phyloP scores from a whole-genome alignment of 2,888 invertebrate genomes.

The Chaetogeoica ovagalla region DNA sequence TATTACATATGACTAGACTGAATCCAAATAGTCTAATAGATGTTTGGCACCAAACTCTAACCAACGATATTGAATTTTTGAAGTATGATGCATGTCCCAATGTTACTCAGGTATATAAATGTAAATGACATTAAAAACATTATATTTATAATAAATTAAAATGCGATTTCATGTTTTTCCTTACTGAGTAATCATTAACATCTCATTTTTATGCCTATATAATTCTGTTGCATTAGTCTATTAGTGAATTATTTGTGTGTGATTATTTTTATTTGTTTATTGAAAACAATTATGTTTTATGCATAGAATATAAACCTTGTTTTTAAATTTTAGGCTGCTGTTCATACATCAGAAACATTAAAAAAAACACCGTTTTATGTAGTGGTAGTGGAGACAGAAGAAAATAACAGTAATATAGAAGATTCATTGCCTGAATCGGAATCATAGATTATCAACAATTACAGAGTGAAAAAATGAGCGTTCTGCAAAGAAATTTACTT shows the following conservation, averaged over 20 bases:
- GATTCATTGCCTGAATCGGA: no score
- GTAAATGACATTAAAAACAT: not conserved
- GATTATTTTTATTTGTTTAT: not conserved
- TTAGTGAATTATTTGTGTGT: not conserved
- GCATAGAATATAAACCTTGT: not conserved
- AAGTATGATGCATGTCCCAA: conserved; percentile 63
- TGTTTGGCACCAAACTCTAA: conserved; percentile 68
- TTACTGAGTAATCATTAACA: no score
- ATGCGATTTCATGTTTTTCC: not conserved
- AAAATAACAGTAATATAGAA: not conserved
- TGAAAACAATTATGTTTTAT: not conserved
- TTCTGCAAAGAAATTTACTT: no score
- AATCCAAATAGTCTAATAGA: conserved; percentile 69
- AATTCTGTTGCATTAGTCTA: no score
- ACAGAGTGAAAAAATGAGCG: no score
- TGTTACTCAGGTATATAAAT: conserved; percentile 40
- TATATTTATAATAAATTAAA: no score
- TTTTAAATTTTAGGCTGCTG: conserved; percentile 28
- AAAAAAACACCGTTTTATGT: conserved; percentile 28
- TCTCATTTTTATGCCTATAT: no score
- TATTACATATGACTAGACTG: conserved; percentile 71
- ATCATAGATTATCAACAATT: no score
- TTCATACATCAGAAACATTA: conserved; percentile 25
- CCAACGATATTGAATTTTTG: conserved; percentile 66
- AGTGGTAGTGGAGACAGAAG: conserved; percentile 30